phyloP scores from a whole-genome alignment of 2,113 vertebrate genomes.

The Pluvialis apricaria region DNA sequence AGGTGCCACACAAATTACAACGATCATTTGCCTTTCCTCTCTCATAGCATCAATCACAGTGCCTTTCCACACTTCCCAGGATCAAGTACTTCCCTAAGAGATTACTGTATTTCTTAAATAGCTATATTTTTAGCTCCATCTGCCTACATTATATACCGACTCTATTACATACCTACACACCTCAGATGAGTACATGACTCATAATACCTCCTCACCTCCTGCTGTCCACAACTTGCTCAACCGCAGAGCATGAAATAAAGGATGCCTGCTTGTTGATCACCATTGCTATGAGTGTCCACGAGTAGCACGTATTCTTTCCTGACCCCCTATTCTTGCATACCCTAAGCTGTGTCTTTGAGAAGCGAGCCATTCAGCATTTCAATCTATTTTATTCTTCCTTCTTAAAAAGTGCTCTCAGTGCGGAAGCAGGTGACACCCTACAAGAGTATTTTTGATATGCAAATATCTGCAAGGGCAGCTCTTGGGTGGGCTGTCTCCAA shows the following conservation, averaged over 20 bases:
- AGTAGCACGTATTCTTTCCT: neutral
- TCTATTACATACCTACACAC: neutral
- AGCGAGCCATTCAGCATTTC: neutral
- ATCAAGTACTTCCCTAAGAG: neutral
- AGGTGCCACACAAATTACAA: neutral
- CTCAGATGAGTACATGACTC: neutral
- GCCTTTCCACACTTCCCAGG: neutral
- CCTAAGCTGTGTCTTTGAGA: neutral
- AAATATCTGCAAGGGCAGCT: neutral
- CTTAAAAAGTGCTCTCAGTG: neutral
- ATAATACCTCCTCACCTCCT: neutral
- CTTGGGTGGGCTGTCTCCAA: conserved; percentile 3
- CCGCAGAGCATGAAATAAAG: neutral
- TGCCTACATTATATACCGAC: neutral
- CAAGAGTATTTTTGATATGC: neutral
- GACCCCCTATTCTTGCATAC: neutral
- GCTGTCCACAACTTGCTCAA: neutral
- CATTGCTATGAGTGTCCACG: neutral
- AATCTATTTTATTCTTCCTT: neutral
- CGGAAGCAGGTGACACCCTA: neutral
- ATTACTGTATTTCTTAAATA: neutral
- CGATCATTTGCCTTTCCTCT: neutral
- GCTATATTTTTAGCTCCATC: neutral
- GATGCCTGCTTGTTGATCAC: neutral
- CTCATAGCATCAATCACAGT: neutral